A percentile compares a stretch with the other conserved stretches of the same genome.
Conservation (phyloP, 2,797 vertebrate species). For the Euphonia xanthogaster region DNA sequence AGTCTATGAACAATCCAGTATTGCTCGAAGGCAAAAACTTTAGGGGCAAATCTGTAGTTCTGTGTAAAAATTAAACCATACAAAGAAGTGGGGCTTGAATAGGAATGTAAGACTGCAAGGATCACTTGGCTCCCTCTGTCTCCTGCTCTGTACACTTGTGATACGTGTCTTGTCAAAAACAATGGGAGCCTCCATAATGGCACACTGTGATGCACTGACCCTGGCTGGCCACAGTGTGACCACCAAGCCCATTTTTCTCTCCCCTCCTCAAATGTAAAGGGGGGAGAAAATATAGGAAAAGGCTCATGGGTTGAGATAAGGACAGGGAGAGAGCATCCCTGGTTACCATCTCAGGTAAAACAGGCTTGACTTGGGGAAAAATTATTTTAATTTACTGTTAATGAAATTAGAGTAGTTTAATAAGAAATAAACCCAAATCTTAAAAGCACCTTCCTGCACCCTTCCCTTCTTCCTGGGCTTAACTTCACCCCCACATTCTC, state of each 20-base stretch:
- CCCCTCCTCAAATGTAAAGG: neutral
- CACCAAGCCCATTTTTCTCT: neutral
- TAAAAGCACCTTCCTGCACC: neutral
- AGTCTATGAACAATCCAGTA: neutral
- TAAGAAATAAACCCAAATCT: neutral
- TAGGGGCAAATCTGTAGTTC: neutral
- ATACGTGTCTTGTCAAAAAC: neutral
- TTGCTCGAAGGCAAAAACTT: neutral
- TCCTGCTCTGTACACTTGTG: neutral
- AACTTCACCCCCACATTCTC: neutral
- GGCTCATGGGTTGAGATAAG: neutral
- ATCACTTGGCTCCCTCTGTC: accelerated
- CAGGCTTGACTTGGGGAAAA: neutral
- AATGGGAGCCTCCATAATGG: neutral
- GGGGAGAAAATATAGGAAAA: neutral
- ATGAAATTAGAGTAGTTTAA: neutral
- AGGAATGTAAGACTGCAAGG: neutral
- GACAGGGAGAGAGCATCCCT: neutral
- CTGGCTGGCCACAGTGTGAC: neutral
- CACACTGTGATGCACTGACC: neutral
- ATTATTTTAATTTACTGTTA: neutral
- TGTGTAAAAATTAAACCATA: neutral
- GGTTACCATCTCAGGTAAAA: neutral
- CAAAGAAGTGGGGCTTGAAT: neutral
- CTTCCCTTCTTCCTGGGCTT: neutral